Evolutionary conservation across 2,113 vertebrate genomes (phyloP).

Genomic region (Paramormyrops kingsleyae): DNA sequence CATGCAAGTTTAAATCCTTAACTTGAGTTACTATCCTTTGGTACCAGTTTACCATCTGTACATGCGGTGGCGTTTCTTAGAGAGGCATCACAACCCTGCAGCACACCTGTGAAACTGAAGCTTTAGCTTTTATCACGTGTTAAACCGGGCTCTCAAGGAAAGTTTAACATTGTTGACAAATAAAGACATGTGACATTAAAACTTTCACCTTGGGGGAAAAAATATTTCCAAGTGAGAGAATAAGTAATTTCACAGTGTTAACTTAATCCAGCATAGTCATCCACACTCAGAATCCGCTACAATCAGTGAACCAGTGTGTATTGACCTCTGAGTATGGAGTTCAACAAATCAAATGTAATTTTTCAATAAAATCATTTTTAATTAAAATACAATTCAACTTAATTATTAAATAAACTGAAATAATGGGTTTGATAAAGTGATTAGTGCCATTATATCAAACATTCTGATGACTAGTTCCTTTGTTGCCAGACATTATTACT

Average conservation of each 20-base stretch:
- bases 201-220: background rate
- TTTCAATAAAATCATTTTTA: background rate
- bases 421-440: background rate
- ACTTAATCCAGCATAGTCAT: background rate
- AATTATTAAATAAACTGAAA: background rate
- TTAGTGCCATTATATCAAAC: background rate
- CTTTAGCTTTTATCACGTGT: background rate
- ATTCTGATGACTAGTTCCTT: background rate
- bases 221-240: background rate
- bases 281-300: constrained; percentile 9
- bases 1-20: background rate
- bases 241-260: constrained; percentile 30
- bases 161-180: background rate
- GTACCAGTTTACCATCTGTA: background rate
- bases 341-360: background rate
- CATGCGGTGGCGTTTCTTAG: background rate
- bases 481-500: background rate
- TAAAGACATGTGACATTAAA: background rate
- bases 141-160: background rate
- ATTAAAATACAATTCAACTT: background rate
- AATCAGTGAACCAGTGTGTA: background rate
- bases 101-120: background rate
- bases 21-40: background rate
- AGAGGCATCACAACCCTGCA: background rate
- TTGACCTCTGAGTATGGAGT: background rate